Percentiles rank a stretch among this genome's conserved stretches.
phyloP scores from a whole-genome alignment of 2,888 invertebrate genomes.

The Choreutis nemorana region DNA sequence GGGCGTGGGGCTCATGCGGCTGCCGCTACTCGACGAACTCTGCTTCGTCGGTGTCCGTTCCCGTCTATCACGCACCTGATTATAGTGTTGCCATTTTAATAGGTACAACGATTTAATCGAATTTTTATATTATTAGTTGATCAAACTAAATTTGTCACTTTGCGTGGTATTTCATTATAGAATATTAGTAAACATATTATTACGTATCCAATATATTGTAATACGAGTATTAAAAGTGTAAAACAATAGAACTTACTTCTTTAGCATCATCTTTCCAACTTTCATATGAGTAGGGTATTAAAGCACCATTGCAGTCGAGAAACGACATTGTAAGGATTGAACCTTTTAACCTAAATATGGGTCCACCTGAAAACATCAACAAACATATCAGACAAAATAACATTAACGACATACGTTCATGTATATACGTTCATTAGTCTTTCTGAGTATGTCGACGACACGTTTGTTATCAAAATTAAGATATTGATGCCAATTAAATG shows the following conservation, averaged over 20 bases:
- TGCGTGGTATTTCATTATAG: not conserved
- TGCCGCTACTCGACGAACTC: constrained; percentile 60
- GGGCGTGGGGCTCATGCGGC: constrained; percentile 81
- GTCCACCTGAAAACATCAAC: constrained; percentile 77
- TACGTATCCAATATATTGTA: not conserved
- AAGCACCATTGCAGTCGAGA: constrained; percentile 92
- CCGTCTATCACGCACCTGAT: constrained; percentile 46
- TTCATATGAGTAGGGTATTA: constrained; percentile 90
- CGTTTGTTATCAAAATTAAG: no score
- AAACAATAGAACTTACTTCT: constrained; percentile 57
- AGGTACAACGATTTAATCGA: no score
- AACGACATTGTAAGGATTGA: constrained; percentile 94
- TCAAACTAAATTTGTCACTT: not conserved
- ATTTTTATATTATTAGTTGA: no score
- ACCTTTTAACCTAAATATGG: constrained; percentile 95
- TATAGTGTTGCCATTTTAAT: no score
- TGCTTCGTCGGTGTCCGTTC: constrained; percentile 72
- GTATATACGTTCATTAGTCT: no score
- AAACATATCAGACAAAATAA: no score
- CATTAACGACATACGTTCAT: no score
- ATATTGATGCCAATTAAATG: no score
- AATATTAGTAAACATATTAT: not conserved
- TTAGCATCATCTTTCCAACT: constrained; percentile 91
- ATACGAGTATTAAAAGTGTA: not conserved
- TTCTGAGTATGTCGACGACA: no score